Evolutionary conservation across 1,140 invertebrate species (phyloP).

Genomic region (Drosophila persimilis): DNA sequence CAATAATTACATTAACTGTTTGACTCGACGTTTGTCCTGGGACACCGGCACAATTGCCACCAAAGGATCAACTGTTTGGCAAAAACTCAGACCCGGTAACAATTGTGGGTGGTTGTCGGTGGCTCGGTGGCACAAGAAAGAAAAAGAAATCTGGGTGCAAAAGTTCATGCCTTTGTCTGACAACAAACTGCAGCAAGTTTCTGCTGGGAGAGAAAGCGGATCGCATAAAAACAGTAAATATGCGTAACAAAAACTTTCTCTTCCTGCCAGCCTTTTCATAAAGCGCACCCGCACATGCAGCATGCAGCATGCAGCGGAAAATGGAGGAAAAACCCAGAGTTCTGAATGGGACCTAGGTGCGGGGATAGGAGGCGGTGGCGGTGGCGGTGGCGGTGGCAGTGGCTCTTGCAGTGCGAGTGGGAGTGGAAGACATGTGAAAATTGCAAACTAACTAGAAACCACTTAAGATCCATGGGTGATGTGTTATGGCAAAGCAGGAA

Average conservation of each 20-base stretch:
- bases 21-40: slow-evolving; percentile 37
- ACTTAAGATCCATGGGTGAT: slow-evolving; percentile 70
- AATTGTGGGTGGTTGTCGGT: slow-evolving; percentile 8
- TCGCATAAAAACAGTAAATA: slow-evolving; percentile 73
- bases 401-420: background rate
- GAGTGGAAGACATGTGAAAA: slow-evolving; percentile 62
- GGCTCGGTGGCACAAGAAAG: slow-evolving; percentile 24
- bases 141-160: slow-evolving; percentile 57
- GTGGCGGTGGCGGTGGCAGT: background rate
- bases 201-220: slow-evolving; percentile 4
- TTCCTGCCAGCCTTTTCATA: slow-evolving; percentile 69
- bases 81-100: slow-evolving; percentile 25
- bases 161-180: slow-evolving; percentile 70
- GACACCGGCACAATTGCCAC: slow-evolving; percentile 27
- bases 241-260: slow-evolving; percentile 79
- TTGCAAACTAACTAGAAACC: slow-evolving; percentile 77
- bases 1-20: slow-evolving; percentile 50
- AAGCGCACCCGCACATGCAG: slow-evolving; percentile 24
- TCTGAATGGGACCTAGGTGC: background rate
- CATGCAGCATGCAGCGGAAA: slow-evolving; percentile 13
- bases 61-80: slow-evolving; percentile 42
- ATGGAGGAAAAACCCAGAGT: slow-evolving; percentile 2
- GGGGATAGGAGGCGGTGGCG: background rate
- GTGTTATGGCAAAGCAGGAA: slow-evolving; percentile 60
- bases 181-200: slow-evolving; percentile 48